A percentile compares a stretch with the other conserved stretches of the same genome.
Evolutionary conservation across 2,888 invertebrate species (phyloP).

Genomic region (Phlogophora meticulosa): DNA sequence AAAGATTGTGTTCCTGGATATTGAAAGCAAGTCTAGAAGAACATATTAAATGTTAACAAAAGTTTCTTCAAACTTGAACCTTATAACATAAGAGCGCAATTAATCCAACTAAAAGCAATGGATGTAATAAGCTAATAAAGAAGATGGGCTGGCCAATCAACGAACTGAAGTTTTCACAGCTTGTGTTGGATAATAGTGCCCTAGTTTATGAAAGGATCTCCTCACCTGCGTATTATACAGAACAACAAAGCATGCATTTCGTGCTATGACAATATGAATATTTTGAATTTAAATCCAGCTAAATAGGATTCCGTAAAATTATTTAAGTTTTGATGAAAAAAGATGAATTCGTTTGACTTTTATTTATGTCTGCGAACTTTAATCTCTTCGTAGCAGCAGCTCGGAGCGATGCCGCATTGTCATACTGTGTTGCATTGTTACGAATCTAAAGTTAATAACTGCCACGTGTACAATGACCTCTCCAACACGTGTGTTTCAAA

Average conservation of each 20-base stretch:
- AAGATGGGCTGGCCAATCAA: background rate
- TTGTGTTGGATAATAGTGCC: no score
- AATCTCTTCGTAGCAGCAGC: slow-evolving; percentile 39
- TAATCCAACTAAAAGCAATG: no score
- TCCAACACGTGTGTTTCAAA: background rate
- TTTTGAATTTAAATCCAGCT: background rate
- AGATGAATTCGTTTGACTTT: slow-evolving; percentile 11
- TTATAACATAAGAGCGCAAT: no score
- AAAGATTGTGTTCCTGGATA: no score
- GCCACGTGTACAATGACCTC: slow-evolving; percentile 11
- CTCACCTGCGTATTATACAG: no score
- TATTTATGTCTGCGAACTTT: slow-evolving; percentile 50
- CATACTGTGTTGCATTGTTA: slow-evolving; percentile 27
- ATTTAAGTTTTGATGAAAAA: slow-evolving; percentile 17
- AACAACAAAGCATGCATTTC: no score
- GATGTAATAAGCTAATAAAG: background rate
- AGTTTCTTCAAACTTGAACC: no score
- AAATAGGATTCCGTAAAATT: background rate
- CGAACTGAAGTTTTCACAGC: background rate
- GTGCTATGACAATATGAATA: background rate
- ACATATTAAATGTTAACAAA: no score
- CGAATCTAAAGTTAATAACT: slow-evolving; percentile 30
- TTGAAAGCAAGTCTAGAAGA: no score
- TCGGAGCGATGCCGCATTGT: slow-evolving; percentile 32
- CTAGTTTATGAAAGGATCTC: no score